Base-by-base conservation (phyloP, 2,113 vertebrate species). In the Anoura caudifer region DNA sequence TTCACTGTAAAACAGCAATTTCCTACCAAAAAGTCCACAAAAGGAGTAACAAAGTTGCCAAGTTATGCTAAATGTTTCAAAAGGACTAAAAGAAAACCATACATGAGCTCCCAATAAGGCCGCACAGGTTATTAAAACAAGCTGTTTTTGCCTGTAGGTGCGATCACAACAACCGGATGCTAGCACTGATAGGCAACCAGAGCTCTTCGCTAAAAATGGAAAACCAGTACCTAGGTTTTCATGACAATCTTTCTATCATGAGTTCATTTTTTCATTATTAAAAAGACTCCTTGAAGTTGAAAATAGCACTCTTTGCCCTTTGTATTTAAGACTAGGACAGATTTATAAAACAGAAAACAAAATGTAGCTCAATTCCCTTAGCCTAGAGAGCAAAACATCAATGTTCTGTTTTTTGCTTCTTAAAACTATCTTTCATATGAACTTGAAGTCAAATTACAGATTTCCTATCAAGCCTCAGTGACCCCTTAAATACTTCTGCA, bases 1-100 rank as follows among this genome's bases (percentile, higher is more conserved):
- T 87, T 77, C 28, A 85, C 33, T 95, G 36, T 89, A 83, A 96
- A 89, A 94, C n/a, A 82, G 43, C 3, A 43, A 79, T 85, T 97
- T 24, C 38, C 56, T 81, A 81, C n/a, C 85, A 79, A 69, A 11
- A 88, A 92, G 83, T 65, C 52, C 54, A 61, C 52, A 89, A 91
- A 97, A 84, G 63, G 54, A 95, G 36, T 73, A 83, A 87, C 7
- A n/a, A 59, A 93, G 80, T 54, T 91, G 52, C 22, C 59, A 87
- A 73, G 38, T 90, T 90, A 87, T 13, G 24, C 50, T 72, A 85
- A 92, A 75, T 63, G 92, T 82, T 93, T 96, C 79, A 90, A 96
- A 95, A 87, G 43, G 69, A 83, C 87, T 90, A 45, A 93, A 93
- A 87, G 43, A 88, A 94, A 93, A n/a, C 10, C 28, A 81, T 15